Conservation (phyloP, 2,797 vertebrate genomes). For the Paratrypauchen microcephalus region DNA sequence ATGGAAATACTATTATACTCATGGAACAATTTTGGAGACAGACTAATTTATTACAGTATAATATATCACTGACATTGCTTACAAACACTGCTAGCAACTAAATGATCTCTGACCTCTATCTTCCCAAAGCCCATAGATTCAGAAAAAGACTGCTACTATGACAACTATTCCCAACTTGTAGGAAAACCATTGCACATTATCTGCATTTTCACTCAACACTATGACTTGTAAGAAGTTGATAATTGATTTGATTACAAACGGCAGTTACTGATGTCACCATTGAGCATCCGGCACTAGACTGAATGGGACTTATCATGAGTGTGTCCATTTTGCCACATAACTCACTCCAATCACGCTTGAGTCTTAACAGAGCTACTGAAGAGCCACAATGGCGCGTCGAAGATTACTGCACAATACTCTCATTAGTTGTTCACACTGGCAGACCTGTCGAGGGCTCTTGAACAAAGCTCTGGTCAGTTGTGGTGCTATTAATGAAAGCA, state of each 20-base stretch:
- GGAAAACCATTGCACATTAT: not conserved
- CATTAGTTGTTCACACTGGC: conserved; percentile 68
- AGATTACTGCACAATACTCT: conserved; percentile 69
- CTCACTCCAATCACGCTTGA: conserved; percentile 70
- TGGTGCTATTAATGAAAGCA: conserved; percentile 57
- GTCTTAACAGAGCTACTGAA: conserved; percentile 44
- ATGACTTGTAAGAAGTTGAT: conserved; percentile 60
- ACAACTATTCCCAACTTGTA: not conserved
- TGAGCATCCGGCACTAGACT: conserved; percentile 48
- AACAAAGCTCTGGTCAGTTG: conserved; percentile 56
- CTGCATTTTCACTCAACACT: not conserved
- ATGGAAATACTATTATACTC: too few species aligned
- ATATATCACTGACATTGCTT: too few species aligned
- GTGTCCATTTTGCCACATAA: conserved; percentile 77
- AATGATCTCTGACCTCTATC: too few species aligned
- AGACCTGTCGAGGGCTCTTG: conserved; percentile 69
- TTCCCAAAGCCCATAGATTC: too few species aligned
- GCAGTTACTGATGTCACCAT: conserved; percentile 30
- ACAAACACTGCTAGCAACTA: too few species aligned
- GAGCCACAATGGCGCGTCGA: conserved; percentile 53
- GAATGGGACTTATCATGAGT: conserved; percentile 72
- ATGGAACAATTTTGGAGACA: not conserved
- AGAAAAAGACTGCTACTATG: too few species aligned
- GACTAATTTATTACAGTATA: too few species aligned
- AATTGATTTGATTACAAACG: conserved; percentile 74